These are phyloP conservation scores for Pelochelys cantorii DNA, from an alignment of 2,797 vertebrate species.

Conservation along the genomic window DNA sequence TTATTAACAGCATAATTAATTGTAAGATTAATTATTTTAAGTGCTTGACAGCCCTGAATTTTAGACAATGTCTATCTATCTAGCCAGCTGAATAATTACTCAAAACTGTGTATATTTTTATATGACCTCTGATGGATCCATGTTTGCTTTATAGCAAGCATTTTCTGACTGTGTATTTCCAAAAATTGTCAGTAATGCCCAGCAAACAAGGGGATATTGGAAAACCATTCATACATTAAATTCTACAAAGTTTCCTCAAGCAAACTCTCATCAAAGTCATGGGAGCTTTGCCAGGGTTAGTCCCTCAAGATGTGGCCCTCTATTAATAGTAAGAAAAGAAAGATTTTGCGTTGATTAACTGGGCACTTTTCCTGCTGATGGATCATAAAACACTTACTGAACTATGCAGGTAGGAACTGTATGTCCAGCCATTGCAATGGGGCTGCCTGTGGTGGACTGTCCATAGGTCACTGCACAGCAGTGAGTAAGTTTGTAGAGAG, in stretches of 20 bases:
- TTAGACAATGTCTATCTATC: neutral
- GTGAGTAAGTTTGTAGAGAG: neutral
- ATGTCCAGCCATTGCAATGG: neutral
- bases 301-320: neutral
- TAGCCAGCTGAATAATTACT: constrained; percentile 2
- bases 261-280: neutral
- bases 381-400: neutral
- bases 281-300: neutral
- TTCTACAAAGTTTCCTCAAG: constrained; percentile 2
- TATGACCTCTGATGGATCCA: neutral
- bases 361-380: neutral
- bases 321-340: neutral
- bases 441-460: neutral
- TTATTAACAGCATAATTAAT: too few species aligned
- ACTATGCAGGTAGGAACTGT: neutral
- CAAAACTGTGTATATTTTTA: neutral
- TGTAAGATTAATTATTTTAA: too few species aligned
- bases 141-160: neutral
- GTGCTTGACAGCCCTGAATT: neutral
- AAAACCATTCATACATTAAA: constrained; percentile 17
- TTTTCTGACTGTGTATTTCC: constrained; percentile 27
- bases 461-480: neutral
- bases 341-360: neutral
- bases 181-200: neutral
- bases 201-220: neutral